These are phyloP conservation scores for Trachelus tabidus DNA, from an alignment of 2,888 invertebrate genomes.

Conservation along the genomic window DNA sequence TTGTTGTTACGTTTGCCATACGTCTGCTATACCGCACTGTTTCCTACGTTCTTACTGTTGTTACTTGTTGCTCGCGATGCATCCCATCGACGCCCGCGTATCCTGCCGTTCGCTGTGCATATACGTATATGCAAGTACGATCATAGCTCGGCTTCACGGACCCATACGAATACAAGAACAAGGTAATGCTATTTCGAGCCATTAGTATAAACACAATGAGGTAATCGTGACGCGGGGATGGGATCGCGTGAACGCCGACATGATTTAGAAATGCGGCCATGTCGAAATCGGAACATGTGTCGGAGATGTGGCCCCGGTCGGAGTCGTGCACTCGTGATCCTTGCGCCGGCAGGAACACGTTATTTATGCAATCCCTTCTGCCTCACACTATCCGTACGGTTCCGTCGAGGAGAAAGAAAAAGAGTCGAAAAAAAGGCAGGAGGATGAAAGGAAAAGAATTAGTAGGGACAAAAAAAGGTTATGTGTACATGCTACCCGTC, in stretches of 20 bases:
- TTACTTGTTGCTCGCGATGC: not conserved
- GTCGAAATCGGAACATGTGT: slow-evolving; percentile 17
- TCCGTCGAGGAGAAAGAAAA: not conserved
- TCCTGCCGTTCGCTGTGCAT: not conserved
- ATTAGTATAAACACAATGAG: slow-evolving; percentile 56
- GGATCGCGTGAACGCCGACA: slow-evolving; percentile 17
- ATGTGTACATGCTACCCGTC: not conserved
- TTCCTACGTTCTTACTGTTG: not conserved
- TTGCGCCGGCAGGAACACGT: slow-evolving; percentile 4
- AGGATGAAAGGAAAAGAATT: not conserved
- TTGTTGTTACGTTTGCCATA: not conserved
- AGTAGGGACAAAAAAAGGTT: not conserved
- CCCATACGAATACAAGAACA: slow-evolving; percentile 35
- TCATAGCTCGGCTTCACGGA: slow-evolving; percentile 15
- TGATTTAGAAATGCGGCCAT: slow-evolving; percentile 24
- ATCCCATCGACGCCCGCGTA: not conserved
- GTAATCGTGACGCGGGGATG: slow-evolving; percentile 30
- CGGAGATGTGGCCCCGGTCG: not conserved
- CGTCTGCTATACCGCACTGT: not conserved
- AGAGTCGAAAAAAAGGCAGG: not conserved
- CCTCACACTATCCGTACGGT: not conserved
- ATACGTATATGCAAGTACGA: slow-evolving; percentile 2
- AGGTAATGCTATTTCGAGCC: slow-evolving; percentile 37
- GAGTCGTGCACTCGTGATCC: slow-evolving; percentile 4
- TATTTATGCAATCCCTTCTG: not conserved